These are phyloP conservation scores for Cichlasoma orientale DNA, from an alignment of 2,797 vertebrate genomes.

Conservation along the genomic window DNA sequence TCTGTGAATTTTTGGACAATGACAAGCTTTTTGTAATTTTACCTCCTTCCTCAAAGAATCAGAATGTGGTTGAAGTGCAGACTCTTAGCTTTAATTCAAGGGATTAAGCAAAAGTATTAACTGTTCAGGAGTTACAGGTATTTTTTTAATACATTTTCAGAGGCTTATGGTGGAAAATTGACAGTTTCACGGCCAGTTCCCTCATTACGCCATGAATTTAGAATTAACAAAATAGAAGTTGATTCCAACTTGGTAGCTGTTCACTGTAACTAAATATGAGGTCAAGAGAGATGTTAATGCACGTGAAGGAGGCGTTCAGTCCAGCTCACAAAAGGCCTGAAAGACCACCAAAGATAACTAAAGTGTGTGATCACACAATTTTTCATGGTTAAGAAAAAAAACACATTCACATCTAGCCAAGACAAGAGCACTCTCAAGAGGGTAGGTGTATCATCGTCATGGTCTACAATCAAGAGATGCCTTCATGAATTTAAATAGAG, in stretches of 20 bases:
- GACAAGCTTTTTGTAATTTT: neutral
- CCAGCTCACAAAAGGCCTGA: neutral
- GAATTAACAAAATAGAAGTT: neutral
- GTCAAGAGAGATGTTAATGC: no score
- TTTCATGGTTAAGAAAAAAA: no score
- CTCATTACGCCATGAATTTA: neutral
- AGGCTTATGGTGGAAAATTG: neutral
- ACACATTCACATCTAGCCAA: no score
- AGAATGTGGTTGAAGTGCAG: neutral
- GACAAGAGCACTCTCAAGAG: no score
- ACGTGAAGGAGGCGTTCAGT: neutral
- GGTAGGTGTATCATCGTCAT: no score
- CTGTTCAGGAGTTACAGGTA: accelerated
- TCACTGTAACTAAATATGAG: no score
- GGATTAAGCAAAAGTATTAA: neutral
- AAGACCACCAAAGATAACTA: neutral
- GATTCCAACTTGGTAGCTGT: neutral
- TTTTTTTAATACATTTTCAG: neutral
- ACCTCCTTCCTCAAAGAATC: neutral
- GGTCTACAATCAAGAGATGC: no score
- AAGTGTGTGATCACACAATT: neutral
- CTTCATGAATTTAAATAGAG: no score
- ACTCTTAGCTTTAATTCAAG: neutral
- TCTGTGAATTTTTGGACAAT: neutral
- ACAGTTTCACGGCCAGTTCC: neutral